A percentile compares a stretch with the other conserved stretches of the same genome.
Conservation (phyloP, 2,797 vertebrate genomes). For the Sebastes melanostomus region DNA sequence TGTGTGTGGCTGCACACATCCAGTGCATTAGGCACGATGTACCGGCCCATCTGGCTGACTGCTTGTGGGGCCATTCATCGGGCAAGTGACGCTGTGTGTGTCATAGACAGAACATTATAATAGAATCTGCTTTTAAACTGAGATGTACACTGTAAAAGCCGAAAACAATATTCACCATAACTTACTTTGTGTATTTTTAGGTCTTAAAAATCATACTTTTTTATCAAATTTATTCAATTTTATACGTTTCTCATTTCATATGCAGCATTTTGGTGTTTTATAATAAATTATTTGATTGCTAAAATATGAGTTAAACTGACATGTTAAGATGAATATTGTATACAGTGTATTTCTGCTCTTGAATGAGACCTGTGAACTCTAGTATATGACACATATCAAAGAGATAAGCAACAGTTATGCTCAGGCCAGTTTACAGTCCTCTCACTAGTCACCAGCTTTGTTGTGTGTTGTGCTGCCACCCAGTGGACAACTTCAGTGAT, state of each 20-base stretch:
- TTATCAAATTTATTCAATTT: neutral
- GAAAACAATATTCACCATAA: neutral
- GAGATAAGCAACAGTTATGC: neutral
- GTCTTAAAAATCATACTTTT: neutral
- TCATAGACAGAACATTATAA: neutral
- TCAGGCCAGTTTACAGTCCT: neutral
- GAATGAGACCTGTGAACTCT: neutral
- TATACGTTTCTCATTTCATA: neutral
- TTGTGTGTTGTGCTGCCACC: conserved; percentile 50
- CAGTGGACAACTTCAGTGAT: conserved; percentile 25
- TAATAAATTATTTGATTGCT: neutral
- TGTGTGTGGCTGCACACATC: conserved; percentile 4
- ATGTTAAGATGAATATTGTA: neutral
- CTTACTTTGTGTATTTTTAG: neutral
- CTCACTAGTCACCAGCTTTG: neutral
- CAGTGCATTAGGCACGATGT: conserved; percentile 24
- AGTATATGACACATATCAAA: neutral
- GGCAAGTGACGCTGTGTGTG: conserved; percentile 4
- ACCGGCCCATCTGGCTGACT: conserved; percentile 56
- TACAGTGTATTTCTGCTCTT: neutral
- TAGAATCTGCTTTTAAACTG: neutral
- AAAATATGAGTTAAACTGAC: neutral
- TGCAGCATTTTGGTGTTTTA: neutral
- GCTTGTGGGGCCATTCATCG: conserved; percentile 45
- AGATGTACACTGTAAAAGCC: neutral